phyloP scores from a whole-genome alignment of 2,113 vertebrate species.

The Pachypanchax playfairii region DNA sequence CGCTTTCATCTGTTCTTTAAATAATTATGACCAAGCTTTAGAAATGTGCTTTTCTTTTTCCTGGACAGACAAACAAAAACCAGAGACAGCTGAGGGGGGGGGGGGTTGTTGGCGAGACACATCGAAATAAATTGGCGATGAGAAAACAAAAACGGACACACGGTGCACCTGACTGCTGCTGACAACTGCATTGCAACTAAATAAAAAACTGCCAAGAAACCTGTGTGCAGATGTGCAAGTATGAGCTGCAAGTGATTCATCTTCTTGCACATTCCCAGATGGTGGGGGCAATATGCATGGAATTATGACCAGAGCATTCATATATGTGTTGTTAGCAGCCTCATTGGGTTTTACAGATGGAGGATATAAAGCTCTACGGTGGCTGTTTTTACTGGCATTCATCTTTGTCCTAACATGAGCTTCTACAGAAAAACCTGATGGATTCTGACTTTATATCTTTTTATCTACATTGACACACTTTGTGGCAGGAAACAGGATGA shows the following conservation, averaged over 20 bases:
- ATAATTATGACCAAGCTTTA: slow-evolving; percentile 25
- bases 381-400: slow-evolving; percentile 21
- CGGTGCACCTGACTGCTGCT: slow-evolving; percentile 1
- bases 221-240: slow-evolving; percentile 38
- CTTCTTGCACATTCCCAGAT: slow-evolving; percentile 40
- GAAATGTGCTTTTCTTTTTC: slow-evolving; percentile 8
- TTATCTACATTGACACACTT: slow-evolving; percentile 17
- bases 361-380: slow-evolving; percentile 4
- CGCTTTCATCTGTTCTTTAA: slow-evolving; percentile 27
- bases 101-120: background rate
- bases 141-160: slow-evolving; percentile 6
- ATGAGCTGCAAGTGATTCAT: slow-evolving; percentile 17
- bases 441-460: slow-evolving; percentile 13
- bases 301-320: slow-evolving; percentile 11
- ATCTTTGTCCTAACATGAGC: slow-evolving; percentile 10
- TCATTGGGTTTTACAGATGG: slow-evolving; percentile 23
- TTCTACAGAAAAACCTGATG: background rate
- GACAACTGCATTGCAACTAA: background rate
- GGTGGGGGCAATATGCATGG: slow-evolving; percentile 38
- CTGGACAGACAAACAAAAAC: background rate
- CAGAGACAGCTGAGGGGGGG: no score
- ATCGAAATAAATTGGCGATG: slow-evolving; percentile 8
- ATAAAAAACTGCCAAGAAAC: slow-evolving; percentile 10
- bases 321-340: slow-evolving; percentile 20
- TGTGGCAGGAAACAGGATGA: slow-evolving; percentile 34